Evolutionary conservation across 2,113 vertebrate genomes (phyloP).

Genomic region (Ammospiza nelsoni): DNA sequence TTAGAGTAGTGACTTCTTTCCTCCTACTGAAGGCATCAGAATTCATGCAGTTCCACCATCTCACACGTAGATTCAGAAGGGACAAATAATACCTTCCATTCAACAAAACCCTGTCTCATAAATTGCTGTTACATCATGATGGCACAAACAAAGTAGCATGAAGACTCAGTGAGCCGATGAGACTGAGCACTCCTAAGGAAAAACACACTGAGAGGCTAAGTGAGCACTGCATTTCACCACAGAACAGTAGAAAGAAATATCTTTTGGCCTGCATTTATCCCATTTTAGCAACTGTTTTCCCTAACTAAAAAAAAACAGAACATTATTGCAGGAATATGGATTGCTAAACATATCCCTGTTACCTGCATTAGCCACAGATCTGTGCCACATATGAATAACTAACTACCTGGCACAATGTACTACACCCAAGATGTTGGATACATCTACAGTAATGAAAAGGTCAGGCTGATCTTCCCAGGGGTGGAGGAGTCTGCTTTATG

Average conservation of each 20-base stretch:
- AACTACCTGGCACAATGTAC: neutral
- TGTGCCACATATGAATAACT: neutral
- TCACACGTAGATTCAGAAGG: neutral
- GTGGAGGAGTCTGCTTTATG: neutral
- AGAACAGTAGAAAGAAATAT: neutral
- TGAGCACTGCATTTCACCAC: too few species aligned
- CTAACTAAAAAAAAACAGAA: neutral
- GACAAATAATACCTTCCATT: neutral
- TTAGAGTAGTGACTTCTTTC: neutral
- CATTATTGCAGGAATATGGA: neutral
- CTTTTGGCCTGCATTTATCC: neutral
- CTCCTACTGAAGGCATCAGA: neutral
- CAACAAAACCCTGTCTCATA: neutral
- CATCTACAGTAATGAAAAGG: neutral
- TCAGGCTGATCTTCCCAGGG: neutral
- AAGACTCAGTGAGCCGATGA: neutral
- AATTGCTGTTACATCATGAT: neutral
- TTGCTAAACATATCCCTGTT: neutral
- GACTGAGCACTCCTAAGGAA: neutral
- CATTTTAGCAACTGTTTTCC: neutral
- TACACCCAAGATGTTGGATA: neutral
- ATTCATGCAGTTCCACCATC: neutral
- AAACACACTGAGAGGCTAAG: neutral
- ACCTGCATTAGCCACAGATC: neutral
- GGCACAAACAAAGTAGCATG: neutral